phyloP scores from a whole-genome alignment of 2,113 vertebrate species.

The Cyanoramphus novaezelandiae region DNA sequence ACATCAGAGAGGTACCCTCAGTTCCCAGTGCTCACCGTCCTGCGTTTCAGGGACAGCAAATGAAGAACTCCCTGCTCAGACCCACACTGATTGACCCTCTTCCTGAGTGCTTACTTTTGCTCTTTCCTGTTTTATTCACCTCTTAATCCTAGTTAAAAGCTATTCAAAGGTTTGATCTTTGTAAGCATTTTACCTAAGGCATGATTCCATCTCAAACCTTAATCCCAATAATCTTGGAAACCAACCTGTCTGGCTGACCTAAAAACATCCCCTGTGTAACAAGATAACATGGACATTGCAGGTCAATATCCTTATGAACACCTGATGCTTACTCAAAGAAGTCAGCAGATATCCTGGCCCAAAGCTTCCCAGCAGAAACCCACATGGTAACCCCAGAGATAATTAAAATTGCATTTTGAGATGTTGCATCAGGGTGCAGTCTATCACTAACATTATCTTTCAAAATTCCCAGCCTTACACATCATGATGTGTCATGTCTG shows the following conservation, averaged over 20 bases:
- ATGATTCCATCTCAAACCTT: conserved; percentile 35
- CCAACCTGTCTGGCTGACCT: not conserved
- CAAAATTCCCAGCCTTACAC: conserved; percentile 60
- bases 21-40: not conserved
- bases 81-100: not conserved
- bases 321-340: not conserved
- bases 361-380: conserved; percentile 4
- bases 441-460: conserved; percentile 51
- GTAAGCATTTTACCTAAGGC: conserved; percentile 48
- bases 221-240: conserved; percentile 48
- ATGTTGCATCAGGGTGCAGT: conserved; percentile 33
- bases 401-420: not conserved
- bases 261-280: not conserved
- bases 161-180: conserved; percentile 24
- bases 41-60: not conserved
- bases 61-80: not conserved
- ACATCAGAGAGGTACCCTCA: not conserved
- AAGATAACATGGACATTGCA: not conserved
- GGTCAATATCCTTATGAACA: not conserved
- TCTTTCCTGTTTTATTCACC: conserved; percentile 37
- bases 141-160: conserved; percentile 56
- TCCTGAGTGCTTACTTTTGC: not conserved
- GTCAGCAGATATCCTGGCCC: not conserved
- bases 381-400: not conserved
- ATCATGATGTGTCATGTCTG: conserved; percentile 67